Evolutionary conservation across 2,113 vertebrate genomes (phyloP).

Genomic region (Cathartes aura): DNA sequence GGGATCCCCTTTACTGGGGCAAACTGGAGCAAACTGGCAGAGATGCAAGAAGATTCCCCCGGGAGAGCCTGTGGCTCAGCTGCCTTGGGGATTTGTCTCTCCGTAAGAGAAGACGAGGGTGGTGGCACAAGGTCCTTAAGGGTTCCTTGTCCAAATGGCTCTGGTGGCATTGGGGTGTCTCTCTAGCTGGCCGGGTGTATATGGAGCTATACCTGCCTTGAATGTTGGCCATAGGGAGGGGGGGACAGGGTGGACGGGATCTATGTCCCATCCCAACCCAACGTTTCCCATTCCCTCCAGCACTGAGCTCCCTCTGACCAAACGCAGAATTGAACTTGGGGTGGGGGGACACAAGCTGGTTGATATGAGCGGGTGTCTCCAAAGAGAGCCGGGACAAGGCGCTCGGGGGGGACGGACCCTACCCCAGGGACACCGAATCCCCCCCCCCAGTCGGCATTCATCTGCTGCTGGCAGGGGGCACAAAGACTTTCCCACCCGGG

Average conservation of each 20-base stretch:
- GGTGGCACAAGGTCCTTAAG: not conserved
- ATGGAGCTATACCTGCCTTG: not conserved
- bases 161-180: not conserved
- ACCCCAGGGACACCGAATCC: not conserved
- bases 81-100: not conserved
- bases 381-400: rapidly evolving
- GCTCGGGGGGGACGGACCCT: rapidly evolving
- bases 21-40: not conserved
- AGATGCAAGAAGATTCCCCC: not conserved
- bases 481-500: not conserved
- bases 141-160: not conserved
- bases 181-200: not conserved
- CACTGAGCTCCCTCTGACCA: not conserved
- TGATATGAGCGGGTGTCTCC: rapidly evolving
- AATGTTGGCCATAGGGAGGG: rapidly evolving
- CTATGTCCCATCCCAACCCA: not conserved
- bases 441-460: not conserved
- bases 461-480: not conserved
- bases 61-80: not conserved
- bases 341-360: not conserved
- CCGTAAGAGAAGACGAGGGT: not conserved
- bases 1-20: not conserved
- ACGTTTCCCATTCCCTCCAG: rapidly evolving
- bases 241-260: rapidly evolving
- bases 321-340: rapidly evolving